These are phyloP conservation scores for Drosophila pruinosa DNA, from an alignment of 1,140 invertebrate genomes.

Conservation along the genomic window DNA sequence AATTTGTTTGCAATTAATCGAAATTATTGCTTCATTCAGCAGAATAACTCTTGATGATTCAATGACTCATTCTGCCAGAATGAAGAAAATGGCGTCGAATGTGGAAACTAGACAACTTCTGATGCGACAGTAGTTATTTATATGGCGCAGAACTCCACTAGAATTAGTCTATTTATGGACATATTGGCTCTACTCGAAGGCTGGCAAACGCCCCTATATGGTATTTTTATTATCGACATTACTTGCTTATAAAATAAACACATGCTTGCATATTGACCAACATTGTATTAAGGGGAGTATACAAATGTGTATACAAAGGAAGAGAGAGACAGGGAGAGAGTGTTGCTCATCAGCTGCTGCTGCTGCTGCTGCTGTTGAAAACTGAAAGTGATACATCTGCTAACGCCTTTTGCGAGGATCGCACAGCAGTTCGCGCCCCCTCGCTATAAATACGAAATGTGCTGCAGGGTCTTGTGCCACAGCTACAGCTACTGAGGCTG, in stretches of 20 bases:
- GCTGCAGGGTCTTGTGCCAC: constrained; percentile 17
- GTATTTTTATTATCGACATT: constrained; percentile 43
- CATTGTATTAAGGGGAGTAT: constrained; percentile 61
- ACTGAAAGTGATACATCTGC: constrained; percentile 76
- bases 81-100: background rate
- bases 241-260: constrained; percentile 60
- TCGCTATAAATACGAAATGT: constrained; percentile 51
- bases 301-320: constrained; percentile 19
- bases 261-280: constrained; percentile 42
- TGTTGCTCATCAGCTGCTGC: constrained; percentile 43
- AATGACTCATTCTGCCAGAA: background rate
- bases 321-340: background rate
- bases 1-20: too few species aligned
- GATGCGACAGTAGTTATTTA: background rate
- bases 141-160: background rate
- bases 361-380: constrained; percentile 34
- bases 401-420: constrained; percentile 48
- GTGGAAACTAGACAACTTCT: background rate
- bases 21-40: too few species aligned
- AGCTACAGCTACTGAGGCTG: too few species aligned
- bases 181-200: background rate
- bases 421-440: constrained; percentile 1
- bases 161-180: background rate
- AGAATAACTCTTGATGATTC: too few species aligned
- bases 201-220: constrained; percentile 22